These are phyloP conservation scores for Drosophila antonietae DNA, from an alignment of 2,888 invertebrate genomes.

Conservation along the genomic window DNA sequence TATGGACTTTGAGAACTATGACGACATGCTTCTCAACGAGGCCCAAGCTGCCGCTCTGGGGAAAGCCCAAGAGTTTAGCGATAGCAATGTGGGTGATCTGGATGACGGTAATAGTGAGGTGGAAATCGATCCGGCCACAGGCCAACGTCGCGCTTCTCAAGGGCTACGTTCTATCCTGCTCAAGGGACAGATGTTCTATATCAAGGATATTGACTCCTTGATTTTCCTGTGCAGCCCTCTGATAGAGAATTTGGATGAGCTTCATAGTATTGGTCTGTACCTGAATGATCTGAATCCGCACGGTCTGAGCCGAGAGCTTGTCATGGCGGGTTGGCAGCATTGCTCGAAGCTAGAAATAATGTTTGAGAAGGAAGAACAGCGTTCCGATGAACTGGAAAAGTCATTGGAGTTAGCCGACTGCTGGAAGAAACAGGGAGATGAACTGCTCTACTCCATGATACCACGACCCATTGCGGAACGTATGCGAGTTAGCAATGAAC, in stretches of 20 bases:
- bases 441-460: conserved; percentile 96
- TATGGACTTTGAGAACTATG: conserved; percentile 78
- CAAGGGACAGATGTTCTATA: conserved; percentile 93
- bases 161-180: conserved; percentile 88
- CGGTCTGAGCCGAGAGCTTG: conserved; percentile 92
- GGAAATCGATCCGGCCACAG: conserved; percentile 71
- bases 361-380: conserved; percentile 92
- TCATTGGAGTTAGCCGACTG: conserved; percentile 91
- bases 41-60: conserved; percentile 62
- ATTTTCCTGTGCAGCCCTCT: conserved; percentile 95
- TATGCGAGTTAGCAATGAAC: conserved; percentile 90
- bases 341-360: conserved; percentile 91
- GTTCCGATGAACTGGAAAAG: conserved; percentile 91
- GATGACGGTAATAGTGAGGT: conserved; percentile 41
- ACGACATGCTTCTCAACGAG: conserved; percentile 74
- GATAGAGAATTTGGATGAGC: conserved; percentile 94
- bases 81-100: conserved; percentile 34
- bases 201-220: conserved; percentile 92
- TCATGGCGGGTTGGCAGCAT: conserved; percentile 94
- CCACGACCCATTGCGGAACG: conserved; percentile 93
- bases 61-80: conserved; percentile 59
- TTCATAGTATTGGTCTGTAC: conserved; percentile 91
- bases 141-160: conserved; percentile 73
- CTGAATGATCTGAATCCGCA: conserved; percentile 94
- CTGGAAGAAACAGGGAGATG: conserved; percentile 94